phyloP scores from a whole-genome alignment of 2,888 invertebrate genomes.

The Apamea sordens region DNA sequence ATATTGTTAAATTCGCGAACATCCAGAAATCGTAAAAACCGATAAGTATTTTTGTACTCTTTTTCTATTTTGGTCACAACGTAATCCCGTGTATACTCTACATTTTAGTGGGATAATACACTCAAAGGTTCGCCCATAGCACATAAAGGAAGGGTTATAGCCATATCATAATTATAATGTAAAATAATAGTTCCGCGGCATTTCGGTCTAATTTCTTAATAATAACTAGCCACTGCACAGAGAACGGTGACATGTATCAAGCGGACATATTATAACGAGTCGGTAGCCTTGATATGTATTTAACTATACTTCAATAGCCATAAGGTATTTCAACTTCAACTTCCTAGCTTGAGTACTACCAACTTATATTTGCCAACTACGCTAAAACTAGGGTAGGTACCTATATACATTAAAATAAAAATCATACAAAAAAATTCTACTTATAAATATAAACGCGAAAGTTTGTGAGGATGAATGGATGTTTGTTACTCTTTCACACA shows the following conservation, averaged over 20 bases:
- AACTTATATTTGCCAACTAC: not conserved
- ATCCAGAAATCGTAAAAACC: constrained; percentile 19
- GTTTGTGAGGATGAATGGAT: no score
- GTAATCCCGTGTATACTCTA: constrained; percentile 49
- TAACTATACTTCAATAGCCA: constrained; percentile 16
- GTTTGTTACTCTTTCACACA: no score
- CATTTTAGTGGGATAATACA: constrained; percentile 41
- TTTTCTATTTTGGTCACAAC: constrained; percentile 46
- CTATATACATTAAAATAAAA: not conserved
- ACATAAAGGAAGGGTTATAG: constrained; percentile 46
- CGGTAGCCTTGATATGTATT: constrained; percentile 41
- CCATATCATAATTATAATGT: constrained; percentile 42
- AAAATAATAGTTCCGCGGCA: constrained; percentile 20
- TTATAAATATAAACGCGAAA: no score
- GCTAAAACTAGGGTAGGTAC: not conserved
- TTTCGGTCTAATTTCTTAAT: constrained; percentile 37
- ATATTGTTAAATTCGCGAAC: constrained; percentile 9
- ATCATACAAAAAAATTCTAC: not conserved
- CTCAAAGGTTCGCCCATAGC: constrained; percentile 11
- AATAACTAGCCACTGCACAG: constrained; percentile 2
- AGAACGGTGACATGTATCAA: not conserved
- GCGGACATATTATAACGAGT: not conserved
- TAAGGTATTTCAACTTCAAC: constrained; percentile 34
- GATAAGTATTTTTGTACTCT: constrained; percentile 10
- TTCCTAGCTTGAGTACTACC: constrained; percentile 3